phyloP scores from a whole-genome alignment of 1,140 invertebrate species.

The Theocolax elegans region DNA sequence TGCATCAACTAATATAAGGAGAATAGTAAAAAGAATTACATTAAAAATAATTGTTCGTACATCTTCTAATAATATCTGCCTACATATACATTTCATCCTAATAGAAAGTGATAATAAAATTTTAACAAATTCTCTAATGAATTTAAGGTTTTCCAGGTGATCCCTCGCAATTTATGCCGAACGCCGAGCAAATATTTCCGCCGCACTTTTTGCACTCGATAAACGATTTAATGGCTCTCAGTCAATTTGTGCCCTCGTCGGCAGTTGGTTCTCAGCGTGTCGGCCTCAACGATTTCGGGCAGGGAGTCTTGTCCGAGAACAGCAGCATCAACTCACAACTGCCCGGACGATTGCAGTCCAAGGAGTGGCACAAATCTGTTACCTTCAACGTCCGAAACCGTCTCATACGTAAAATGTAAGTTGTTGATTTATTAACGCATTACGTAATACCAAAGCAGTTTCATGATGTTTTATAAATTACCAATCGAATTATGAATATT shows the following conservation, averaged over 20 bases:
- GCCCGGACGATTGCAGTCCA: constrained; percentile 28
- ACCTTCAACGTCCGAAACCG: constrained; percentile 36
- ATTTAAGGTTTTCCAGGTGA: constrained; percentile 33
- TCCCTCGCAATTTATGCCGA: constrained; percentile 28
- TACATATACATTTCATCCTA: too few relatives aligned
- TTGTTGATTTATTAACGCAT: too few relatives aligned
- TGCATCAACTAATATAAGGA: too few relatives aligned
- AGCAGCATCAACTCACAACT: constrained; percentile 33
- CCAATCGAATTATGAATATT: too few relatives aligned
- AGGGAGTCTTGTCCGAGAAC: constrained; percentile 33
- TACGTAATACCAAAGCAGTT: too few relatives aligned
- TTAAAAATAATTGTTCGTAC: too few relatives aligned
- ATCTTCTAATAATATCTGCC: too few relatives aligned
- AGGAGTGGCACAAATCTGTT: constrained; percentile 39
- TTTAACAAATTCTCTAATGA: constrained; percentile 3
- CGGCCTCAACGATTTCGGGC: constrained; percentile 14
- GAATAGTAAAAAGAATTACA: too few relatives aligned
- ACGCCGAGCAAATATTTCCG: constrained; percentile 17
- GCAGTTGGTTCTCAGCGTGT: constrained; percentile 24
- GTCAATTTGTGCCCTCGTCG: constrained; percentile 34
- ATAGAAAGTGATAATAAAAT: too few relatives aligned
- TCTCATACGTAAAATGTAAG: constrained; percentile 39
- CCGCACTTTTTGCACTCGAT: constrained; percentile 37
- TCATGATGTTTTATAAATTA: too few relatives aligned
- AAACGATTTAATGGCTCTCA: constrained; percentile 28